A percentile compares a stretch with the other conserved stretches of the same genome.
phyloP scores from a whole-genome alignment of 2,797 vertebrate species.

The Hemitrygon akajei region DNA sequence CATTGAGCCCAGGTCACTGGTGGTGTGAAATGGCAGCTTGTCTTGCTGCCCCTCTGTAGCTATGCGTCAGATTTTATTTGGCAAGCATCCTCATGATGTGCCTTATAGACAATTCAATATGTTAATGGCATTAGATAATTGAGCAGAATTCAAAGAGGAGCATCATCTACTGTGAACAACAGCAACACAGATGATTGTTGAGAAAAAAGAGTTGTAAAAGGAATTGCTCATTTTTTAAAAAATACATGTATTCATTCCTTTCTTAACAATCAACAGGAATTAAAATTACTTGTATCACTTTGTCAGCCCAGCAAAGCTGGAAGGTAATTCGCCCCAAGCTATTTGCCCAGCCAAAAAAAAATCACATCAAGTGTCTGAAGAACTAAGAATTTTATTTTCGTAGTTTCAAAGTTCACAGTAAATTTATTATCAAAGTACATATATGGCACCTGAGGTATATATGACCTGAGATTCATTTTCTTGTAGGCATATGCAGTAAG shows the following conservation, averaged over 20 bases:
- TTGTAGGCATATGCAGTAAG: too few relatives aligned
- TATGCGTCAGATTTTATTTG: background rate
- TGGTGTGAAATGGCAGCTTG: too few relatives aligned
- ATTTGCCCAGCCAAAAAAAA: background rate
- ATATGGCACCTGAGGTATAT: too few relatives aligned
- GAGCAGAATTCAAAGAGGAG: background rate
- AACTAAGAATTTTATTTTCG: background rate
- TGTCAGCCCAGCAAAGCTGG: background rate
- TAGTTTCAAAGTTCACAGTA: background rate
- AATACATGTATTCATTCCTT: background rate
- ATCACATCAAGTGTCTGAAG: background rate
- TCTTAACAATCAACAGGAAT: background rate
- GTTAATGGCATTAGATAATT: background rate
- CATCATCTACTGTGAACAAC: background rate
- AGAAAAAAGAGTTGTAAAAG: background rate
- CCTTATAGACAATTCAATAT: background rate
- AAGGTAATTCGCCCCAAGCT: constrained; percentile 11
- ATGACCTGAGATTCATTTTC: too few relatives aligned
- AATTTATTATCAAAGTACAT: too few relatives aligned
- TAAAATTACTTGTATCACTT: background rate
- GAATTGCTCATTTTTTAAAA: background rate
- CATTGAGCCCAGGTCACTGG: too few relatives aligned
- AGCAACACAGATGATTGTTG: background rate
- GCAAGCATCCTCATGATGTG: background rate
- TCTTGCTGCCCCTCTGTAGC: too few relatives aligned